A percentile compares a stretch with the other conserved stretches of the same genome.
phyloP scores from a whole-genome alignment of 2,888 invertebrate genomes.

The Amiota mariae region DNA sequence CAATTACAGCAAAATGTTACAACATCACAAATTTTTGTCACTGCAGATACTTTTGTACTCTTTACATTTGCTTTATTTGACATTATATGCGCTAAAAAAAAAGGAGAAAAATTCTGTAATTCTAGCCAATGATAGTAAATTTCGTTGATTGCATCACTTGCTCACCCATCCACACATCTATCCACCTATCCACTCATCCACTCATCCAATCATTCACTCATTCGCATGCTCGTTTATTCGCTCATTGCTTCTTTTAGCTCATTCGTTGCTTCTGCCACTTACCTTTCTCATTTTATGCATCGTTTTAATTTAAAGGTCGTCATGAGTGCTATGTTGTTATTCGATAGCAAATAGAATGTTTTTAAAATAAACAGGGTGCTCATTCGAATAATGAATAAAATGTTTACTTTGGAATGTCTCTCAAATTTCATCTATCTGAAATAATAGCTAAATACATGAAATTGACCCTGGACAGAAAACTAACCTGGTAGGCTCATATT shows the following conservation, averaged over 20 bases:
- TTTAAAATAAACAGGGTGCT: no score
- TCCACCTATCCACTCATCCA: not conserved
- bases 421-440: no score
- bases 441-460: no score
- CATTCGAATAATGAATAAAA: no score
- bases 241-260: not conserved
- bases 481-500: no score
- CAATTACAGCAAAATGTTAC: conserved; percentile 27
- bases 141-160: conserved; percentile 56
- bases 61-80: not conserved
- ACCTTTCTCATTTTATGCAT: conserved; percentile 6
- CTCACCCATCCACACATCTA: conserved; percentile 3
- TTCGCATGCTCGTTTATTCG: conserved; percentile 15
- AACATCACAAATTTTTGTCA: not conserved
- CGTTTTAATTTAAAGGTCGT: conserved; percentile 22
- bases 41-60: not conserved
- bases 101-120: not conserved
- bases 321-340: not conserved
- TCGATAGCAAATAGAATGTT: not conserved
- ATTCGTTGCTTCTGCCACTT: conserved; percentile 6
- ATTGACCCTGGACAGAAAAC: no score
- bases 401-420: no score
- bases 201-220: not conserved
- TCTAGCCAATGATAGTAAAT: conserved; percentile 57
- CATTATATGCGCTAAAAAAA: not conserved